Evolutionary conservation across 1,140 invertebrate species (phyloP).

Genomic region (Penaeus chinensis): DNA sequence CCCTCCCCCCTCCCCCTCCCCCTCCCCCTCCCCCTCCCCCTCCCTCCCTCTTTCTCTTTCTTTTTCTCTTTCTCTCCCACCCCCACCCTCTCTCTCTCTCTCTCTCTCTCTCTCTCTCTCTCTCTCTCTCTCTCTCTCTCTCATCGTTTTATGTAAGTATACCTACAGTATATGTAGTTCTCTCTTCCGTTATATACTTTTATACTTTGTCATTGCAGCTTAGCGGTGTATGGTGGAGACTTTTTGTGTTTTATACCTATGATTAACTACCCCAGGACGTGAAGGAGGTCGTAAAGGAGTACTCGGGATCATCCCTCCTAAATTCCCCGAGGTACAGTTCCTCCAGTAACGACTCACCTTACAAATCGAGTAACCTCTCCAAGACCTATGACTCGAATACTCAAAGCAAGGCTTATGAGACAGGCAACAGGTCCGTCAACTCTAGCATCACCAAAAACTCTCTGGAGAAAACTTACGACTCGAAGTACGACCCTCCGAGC

Average conservation of each 20-base stretch:
- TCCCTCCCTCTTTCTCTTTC: no score
- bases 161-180: no score
- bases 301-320: constrained; percentile 43
- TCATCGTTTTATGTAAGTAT: no score
- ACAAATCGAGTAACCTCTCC: constrained; percentile 23
- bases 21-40: no score
- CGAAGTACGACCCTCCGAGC: background rate
- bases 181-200: no score
- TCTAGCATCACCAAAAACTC: background rate
- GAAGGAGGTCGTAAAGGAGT: constrained; percentile 58
- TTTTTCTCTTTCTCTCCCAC: no score
- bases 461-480: background rate
- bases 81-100: no score
- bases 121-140: no score
- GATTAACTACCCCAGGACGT: constrained; percentile 28
- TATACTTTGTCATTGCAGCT: no score
- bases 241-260: background rate
- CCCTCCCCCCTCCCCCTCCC: no score
- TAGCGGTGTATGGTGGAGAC: background rate
- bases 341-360: constrained; percentile 22
- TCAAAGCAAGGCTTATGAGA: constrained; percentile 38
- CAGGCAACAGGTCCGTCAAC: background rate
- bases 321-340: constrained; percentile 36
- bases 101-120: no score
- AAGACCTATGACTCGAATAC: constrained; percentile 57